These are phyloP conservation scores for Petrocephalus sullivani DNA, from an alignment of 2,797 vertebrate genomes.

Conservation along the genomic window DNA sequence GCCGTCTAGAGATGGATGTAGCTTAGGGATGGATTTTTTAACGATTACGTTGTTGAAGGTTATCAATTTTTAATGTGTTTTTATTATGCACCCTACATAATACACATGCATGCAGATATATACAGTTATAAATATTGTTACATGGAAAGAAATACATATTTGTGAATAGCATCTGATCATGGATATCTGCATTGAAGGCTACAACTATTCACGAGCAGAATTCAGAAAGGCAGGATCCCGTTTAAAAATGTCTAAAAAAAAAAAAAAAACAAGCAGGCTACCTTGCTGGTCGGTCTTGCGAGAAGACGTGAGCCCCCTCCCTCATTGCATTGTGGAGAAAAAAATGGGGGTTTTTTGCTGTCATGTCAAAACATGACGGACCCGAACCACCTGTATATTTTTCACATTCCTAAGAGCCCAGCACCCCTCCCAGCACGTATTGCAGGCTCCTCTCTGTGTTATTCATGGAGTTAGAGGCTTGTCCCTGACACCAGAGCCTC, in stretches of 20 bases:
- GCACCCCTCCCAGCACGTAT: neutral
- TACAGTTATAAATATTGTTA: neutral
- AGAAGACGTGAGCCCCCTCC: neutral
- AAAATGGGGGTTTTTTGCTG: neutral
- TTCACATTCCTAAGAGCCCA: constrained; percentile 5
- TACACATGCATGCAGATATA: neutral
- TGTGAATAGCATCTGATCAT: neutral
- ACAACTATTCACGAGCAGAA: neutral
- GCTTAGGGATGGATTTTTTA: neutral
- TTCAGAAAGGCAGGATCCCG: neutral
- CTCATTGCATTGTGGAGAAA: neutral
- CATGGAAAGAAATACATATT: neutral
- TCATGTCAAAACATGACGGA: constrained; percentile 14
- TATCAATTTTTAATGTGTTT: neutral
- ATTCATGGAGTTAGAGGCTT: neutral
- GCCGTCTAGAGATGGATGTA: neutral
- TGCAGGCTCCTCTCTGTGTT: neutral
- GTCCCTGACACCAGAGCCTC: neutral
- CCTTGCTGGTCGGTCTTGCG: neutral
- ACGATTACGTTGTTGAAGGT: neutral
- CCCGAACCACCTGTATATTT: neutral
- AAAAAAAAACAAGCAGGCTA: neutral
- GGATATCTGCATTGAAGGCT: neutral
- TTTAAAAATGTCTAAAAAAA: neutral
- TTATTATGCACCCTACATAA: neutral